Base-by-base conservation (phyloP, 2,113 vertebrate genomes). In the Heloderma charlesbogerti region DNA sequence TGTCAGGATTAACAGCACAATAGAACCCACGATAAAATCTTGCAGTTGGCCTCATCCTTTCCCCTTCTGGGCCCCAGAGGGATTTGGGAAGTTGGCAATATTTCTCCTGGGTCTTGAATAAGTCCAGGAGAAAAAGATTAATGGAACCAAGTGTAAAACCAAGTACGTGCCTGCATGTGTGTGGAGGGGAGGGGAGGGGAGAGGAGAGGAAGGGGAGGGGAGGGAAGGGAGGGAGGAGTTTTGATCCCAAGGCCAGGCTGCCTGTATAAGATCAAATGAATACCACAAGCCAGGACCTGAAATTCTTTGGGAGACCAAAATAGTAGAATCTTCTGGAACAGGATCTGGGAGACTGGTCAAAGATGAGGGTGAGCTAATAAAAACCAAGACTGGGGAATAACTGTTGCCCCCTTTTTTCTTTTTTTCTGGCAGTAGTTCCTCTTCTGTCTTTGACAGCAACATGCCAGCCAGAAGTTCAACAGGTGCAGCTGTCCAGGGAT, bases 261-360 rank as follows among this genome's bases (percentile, higher is more conserved):
- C 72, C 22, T 45, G 20, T 10, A 20, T 43, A 72, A 43, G 80
- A 74, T 71, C n/a, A 83, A 83, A 78, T 88, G 57, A 66, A 66
- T 66, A 34, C 6, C 45, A 63, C 37, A 77, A 91, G 88, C 80
- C 20, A 89, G 94, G 95, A 92, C 93, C 93, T 93, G 78, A 25
- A 78, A 88, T 92, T 88, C 74, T 66, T 82, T 67, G 90, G 45
- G 93, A 45, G 37, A 78, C 72, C 51, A 87, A 34, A 77, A 78
- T 45, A 57, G 93, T 92, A 93, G 93, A 94, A 92, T 92, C 93
- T n/a, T 5, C 88, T 88, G 90, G 89, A 90, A 78, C 8, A 71
- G 40, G 40, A n/a, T 31, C n/a, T 34, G 15, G 54, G 18, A 78
- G 40, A 34, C 13, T 43, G 63, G 37, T 69, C 5, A 31, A 81